Base-by-base conservation (phyloP, 2,888 invertebrate genomes). In the Thecocarcelia acutangulata region DNA sequence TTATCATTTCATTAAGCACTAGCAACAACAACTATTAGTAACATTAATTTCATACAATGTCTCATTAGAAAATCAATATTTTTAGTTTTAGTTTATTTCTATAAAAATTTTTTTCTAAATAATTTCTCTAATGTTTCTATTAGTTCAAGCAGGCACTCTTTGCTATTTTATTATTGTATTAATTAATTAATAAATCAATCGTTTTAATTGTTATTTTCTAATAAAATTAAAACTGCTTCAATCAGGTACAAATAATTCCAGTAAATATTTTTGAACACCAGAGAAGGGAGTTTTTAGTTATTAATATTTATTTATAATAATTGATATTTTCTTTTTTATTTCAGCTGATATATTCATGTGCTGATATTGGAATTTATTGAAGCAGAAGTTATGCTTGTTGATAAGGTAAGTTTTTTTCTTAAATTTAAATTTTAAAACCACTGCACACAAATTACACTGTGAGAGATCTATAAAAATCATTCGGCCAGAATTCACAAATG, bases 31-130 rank as follows among this genome's bases (percentile, higher is more conserved):
- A 24, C 12, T 33, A 74, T 0, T 11, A 75, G 46, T 46, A 58
- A 40, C 44, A 24, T 19, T 52, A 52, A 61, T 52, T 52, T 17
- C 17, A 40, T 42, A 24, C 40, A 24, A 48, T 17, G 52, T 15
- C 19, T 21, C 42, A 61, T 52, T 52, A 50, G 52, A 61, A 42
- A 72, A 61, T 70, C 48, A 52, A 72, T 72, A 72, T 13, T 33
- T 46, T 37, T 3, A n/a, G 15, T 54, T 28, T 33, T 1, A 6
- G 2, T 24, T 2, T 24, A 33, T 44, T 52, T 52, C 19, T n/a
- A 11, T 61, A 59, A 0, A 56, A 37, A 28, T 17, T 19, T 33
- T 33, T 33, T 33, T 33, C 5, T 33, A 33, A 33, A 50, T n/a
- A 12, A 28, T 13, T 42, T 52, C 6, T 13, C 28, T 21, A 63